Percentiles rank a stretch among this genome's conserved stretches.
These are phyloP conservation scores for Eriosoma lanigerum DNA, from an alignment of 1,140 invertebrate genomes.

Conservation along the genomic window DNA sequence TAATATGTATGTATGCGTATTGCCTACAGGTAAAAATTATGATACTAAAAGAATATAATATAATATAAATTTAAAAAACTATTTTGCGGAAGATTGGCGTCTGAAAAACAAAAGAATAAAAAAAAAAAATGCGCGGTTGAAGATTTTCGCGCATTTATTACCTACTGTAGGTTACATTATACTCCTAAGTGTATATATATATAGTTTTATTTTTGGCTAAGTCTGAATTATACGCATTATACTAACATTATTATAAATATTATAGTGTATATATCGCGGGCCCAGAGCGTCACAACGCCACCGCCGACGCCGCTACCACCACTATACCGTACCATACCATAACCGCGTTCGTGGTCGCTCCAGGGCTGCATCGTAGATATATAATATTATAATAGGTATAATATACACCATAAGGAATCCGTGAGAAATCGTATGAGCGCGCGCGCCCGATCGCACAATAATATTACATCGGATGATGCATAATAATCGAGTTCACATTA, in stretches of 20 bases:
- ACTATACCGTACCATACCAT: not conserved
- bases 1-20: too few relatives aligned
- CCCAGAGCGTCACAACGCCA: not conserved
- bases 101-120: not conserved
- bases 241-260: not conserved
- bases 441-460: not conserved
- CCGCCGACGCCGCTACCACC: not conserved
- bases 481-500: not conserved
- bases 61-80: not conserved
- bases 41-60: too few relatives aligned
- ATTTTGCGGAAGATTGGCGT: not conserved
- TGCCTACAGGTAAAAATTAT: not conserved
- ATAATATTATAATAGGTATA: not conserved
- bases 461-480: too few relatives aligned
- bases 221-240: constrained; percentile 14
- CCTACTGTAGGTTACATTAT: not conserved
- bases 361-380: not conserved
- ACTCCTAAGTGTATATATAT: not conserved
- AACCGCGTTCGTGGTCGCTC: constrained; percentile 24
- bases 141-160: not conserved
- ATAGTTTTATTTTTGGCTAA: constrained; percentile 17
- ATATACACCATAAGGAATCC: not conserved
- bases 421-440: constrained; percentile 8
- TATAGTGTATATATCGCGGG: too few relatives aligned
- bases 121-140: not conserved